Evolutionary conservation across 2,888 invertebrate genomes (phyloP), one percentile per base, ranked within the genome.

Genomic region (Liopterus haemorrhoidalis): DNA sequence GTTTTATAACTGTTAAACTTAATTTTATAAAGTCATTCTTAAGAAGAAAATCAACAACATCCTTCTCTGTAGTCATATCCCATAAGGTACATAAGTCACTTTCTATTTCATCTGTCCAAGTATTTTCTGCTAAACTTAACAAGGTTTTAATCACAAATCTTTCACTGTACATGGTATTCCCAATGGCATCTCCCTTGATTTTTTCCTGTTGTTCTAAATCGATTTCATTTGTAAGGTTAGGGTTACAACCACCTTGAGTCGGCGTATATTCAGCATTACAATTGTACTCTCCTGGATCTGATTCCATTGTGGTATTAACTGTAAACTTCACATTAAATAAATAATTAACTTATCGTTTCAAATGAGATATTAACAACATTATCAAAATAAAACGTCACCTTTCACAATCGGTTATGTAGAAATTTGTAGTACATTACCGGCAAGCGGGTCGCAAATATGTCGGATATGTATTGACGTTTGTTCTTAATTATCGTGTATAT

Each of bases 61-160:
- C 87, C 51, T 76, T 74, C 54, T 89, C 85, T 0, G 81, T 73
- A 0, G 88, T 83, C 86, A 88, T 89, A 55, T 90, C 88, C 90
- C 90, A 90, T 0, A 90, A 63, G 4, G 79, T 77, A 59, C 86
- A 85, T 24, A 89, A 69, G 57, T 87, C 82, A 16, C 76, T 75
- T 68, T 89, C 88, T 35, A 86, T 69, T 1, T 77, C 69, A 46
- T 76, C 71, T 41, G 73, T 72, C 62, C 76, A 74, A 30, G 77
- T 67, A 52, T 76, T 71, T 39, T 79, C 73, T 30, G 72, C 69
- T 9, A 85, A 66, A 62, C 79, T 77, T 44, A 86, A 64, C 12
- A 86, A 61, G 12, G 81, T 78, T 63, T 78, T 80, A 18, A 85
- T 65, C 6, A 85, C 82, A 62, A 82, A 85, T 20, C 82, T 71